Evolutionary conservation across 2,797 vertebrate genomes (phyloP).

Genomic region (Tragelaphus oryx): DNA sequence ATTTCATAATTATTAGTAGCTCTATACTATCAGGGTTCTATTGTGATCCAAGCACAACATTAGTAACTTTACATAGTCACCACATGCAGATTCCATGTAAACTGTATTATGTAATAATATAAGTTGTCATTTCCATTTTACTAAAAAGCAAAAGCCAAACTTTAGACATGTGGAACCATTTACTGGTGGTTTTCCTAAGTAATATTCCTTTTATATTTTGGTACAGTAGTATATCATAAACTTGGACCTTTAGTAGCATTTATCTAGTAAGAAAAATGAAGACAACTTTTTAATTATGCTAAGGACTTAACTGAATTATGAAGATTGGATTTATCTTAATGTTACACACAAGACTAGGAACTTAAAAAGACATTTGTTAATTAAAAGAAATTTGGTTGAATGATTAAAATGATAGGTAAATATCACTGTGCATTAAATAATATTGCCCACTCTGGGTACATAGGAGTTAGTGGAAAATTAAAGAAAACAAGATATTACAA

Average conservation of each 20-base stretch:
- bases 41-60: neutral
- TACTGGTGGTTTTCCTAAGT: neutral
- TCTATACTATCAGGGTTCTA: neutral
- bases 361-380: conserved; percentile 52
- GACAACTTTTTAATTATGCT: conserved; percentile 25
- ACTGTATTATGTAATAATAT: neutral
- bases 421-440: conserved; percentile 44
- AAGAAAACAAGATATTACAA: conserved; percentile 11
- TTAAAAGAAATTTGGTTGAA: conserved; percentile 35
- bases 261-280: conserved; percentile 50
- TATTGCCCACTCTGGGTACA: neutral
- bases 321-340: conserved; percentile 47
- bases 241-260: neutral
- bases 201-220: neutral
- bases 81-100: neutral
- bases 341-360: conserved; percentile 4
- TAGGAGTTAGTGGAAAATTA: conserved; percentile 26
- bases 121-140: neutral
- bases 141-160: neutral
- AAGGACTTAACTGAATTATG: conserved; percentile 37
- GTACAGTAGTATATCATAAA: neutral
- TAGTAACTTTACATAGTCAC: neutral
- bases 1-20: neutral
- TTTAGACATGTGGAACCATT: neutral
- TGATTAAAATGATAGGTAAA: conserved; percentile 47